phyloP scores from a whole-genome alignment of 1,140 invertebrate species.

The Cherax quadricarinatus region DNA sequence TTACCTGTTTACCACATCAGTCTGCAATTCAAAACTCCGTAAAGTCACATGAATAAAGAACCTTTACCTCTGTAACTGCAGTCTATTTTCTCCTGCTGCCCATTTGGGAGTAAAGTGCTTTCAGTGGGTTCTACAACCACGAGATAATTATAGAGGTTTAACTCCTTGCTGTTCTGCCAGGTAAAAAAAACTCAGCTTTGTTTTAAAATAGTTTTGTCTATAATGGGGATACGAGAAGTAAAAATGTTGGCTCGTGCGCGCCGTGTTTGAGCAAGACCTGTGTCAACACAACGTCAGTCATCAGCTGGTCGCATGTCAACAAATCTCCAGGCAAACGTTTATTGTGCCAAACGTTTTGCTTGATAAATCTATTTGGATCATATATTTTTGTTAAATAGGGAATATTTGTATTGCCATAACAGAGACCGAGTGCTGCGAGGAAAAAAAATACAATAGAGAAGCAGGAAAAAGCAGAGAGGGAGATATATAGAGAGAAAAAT shows the following conservation, averaged over 20 bases:
- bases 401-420: not conserved
- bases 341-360: not conserved
- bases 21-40: no score
- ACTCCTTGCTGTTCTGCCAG: not conserved
- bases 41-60: no score
- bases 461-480: not conserved
- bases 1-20: no score
- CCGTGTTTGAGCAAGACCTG: not conserved
- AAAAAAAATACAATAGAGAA: not conserved
- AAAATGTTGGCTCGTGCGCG: not conserved
- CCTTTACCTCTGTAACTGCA: no score
- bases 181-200: not conserved
- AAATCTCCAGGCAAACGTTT: not conserved
- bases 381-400: not conserved
- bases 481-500: not conserved
- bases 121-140: no score
- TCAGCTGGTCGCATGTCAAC: not conserved
- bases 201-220: slow-evolving; percentile 1
- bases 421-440: not conserved
- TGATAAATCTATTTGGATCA: not conserved
- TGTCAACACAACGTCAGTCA: not conserved
- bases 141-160: not conserved
- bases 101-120: no score
- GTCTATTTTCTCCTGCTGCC: no score
- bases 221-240: not conserved